Percentiles rank a stretch among this genome's conserved stretches.
These are phyloP conservation scores for Atherinomorus stipes DNA, from an alignment of 2,113 vertebrate species.

Conservation along the genomic window DNA sequence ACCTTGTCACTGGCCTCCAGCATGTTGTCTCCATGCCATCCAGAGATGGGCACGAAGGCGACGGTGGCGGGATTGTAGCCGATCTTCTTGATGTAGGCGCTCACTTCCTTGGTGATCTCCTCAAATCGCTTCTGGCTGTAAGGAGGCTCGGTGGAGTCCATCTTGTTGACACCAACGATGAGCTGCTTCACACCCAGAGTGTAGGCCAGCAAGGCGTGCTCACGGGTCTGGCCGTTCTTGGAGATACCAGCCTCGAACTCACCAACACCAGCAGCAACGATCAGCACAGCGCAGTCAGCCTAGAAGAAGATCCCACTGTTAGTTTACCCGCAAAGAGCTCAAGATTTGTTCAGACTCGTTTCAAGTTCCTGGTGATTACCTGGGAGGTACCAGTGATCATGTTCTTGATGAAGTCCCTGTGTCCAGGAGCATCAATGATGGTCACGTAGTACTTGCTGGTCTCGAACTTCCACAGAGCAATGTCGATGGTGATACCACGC, in stretches of 20 bases:
- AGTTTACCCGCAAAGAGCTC: too few relatives aligned
- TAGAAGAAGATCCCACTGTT: too few relatives aligned
- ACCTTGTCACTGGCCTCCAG: slow-evolving; percentile 71
- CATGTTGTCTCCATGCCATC: slow-evolving; percentile 88
- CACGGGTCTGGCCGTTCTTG: slow-evolving; percentile 87
- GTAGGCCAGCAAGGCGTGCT: slow-evolving; percentile 85
- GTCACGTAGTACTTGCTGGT: slow-evolving; percentile 85
- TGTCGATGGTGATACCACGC: slow-evolving; percentile 87
- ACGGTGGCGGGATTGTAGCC: slow-evolving; percentile 84
- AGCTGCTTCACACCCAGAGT: slow-evolving; percentile 87
- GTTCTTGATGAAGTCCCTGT: slow-evolving; percentile 90
- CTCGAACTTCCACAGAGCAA: slow-evolving; percentile 89
- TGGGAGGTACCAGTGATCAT: slow-evolving; percentile 89
- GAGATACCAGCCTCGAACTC: slow-evolving; percentile 88
- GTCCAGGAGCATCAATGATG: slow-evolving; percentile 86
- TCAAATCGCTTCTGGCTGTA: slow-evolving; percentile 83
- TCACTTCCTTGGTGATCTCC: slow-evolving; percentile 86
- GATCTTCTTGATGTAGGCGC: slow-evolving; percentile 86
- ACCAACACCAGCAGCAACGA: slow-evolving; percentile 84
- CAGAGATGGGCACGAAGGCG: slow-evolving; percentile 85
- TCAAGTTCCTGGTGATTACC: too few relatives aligned
- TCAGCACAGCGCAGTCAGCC: slow-evolving; percentile 86
- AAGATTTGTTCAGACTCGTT: too few relatives aligned
- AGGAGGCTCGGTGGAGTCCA: slow-evolving; percentile 86
- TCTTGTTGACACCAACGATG: slow-evolving; percentile 86